A percentile compares a stretch with the other conserved stretches of the same genome.
Conservation (phyloP, 1,140 invertebrate genomes). For the Ptiloglossa arizonensis region DNA sequence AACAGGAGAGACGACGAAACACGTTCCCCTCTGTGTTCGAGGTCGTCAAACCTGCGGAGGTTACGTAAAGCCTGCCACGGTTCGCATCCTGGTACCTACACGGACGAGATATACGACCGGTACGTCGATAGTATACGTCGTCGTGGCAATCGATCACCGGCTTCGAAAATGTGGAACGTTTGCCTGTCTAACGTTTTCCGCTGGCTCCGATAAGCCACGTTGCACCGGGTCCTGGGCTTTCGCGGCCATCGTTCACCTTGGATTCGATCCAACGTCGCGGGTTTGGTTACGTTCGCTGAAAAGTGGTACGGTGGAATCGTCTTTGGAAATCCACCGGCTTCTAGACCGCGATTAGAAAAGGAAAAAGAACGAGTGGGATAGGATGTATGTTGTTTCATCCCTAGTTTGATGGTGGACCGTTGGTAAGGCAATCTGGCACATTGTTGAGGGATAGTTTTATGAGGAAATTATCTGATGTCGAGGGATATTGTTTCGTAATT, state of each 20-base stretch:
- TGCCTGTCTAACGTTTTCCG: slow-evolving; percentile 34
- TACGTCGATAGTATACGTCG: slow-evolving; percentile 46
- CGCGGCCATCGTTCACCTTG: slow-evolving; percentile 18
- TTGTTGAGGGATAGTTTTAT: no score
- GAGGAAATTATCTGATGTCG: no score
- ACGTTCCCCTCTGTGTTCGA: slow-evolving; percentile 27
- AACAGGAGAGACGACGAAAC: slow-evolving; percentile 25
- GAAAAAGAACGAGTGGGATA: no score
- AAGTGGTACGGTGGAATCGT: no score
- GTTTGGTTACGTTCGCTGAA: no score
- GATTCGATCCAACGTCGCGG: background rate
- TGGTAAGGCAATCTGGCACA: no score
- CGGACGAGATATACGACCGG: slow-evolving; percentile 42
- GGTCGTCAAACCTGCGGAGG: slow-evolving; percentile 57
- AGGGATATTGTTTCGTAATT: no score
- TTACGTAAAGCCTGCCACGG: slow-evolving; percentile 55
- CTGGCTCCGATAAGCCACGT: slow-evolving; percentile 32
- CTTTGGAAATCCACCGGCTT: no score
- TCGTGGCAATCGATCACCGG: slow-evolving; percentile 45
- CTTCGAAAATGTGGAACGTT: slow-evolving; percentile 56
- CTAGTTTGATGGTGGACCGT: no score
- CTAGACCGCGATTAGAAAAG: no score
- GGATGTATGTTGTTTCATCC: no score
- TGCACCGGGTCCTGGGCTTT: background rate
- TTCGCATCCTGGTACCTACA: slow-evolving; percentile 47